A percentile compares a stretch with the other conserved stretches of the same genome.
Evolutionary conservation across 2,888 invertebrate species (phyloP).

Genomic region (Acrobasis suavella): DNA sequence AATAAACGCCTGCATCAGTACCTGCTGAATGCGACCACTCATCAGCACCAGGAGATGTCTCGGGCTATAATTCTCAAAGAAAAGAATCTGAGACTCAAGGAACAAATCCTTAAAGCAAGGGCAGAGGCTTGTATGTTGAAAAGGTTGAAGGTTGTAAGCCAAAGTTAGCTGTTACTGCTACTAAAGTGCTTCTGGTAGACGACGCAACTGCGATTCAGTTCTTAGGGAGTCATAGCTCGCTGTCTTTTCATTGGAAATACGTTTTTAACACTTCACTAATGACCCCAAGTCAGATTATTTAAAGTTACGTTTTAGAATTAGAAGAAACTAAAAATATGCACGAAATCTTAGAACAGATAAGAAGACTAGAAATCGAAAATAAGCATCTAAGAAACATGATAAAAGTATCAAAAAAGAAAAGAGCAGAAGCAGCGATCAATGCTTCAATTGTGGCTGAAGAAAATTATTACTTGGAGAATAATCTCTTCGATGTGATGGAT

Average conservation of each 20-base stretch:
- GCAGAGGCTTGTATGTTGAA: conserved; percentile 35
- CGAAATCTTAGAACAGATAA: conserved; percentile 35
- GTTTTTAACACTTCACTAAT: no score
- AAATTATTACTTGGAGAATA: conserved; percentile 58
- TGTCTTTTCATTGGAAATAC: no score
- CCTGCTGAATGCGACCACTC: conserved; percentile 54
- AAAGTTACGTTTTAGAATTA: no score
- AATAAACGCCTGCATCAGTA: conserved; percentile 47
- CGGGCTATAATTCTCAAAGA: conserved; percentile 67
- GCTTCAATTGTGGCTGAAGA: conserved; percentile 56
- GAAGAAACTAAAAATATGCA: conserved; percentile 30
- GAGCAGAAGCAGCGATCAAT: conserved; percentile 54
- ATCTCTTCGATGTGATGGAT: conserved; percentile 44
- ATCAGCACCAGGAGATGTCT: conserved; percentile 70
- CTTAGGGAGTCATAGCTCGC: no score
- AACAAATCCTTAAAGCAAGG: conserved; percentile 48
- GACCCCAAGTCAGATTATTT: background rate
- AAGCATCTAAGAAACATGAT: conserved; percentile 48
- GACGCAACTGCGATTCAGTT: no score
- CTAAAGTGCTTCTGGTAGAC: no score
- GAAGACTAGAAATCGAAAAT: conserved; percentile 50
- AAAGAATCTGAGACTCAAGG: conserved; percentile 48
- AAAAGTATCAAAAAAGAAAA: conserved; percentile 45
- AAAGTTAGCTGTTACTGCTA: background rate
- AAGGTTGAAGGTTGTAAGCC: background rate